Base-by-base conservation (phyloP, 2,888 invertebrate species). In the Papilio protenor region DNA sequence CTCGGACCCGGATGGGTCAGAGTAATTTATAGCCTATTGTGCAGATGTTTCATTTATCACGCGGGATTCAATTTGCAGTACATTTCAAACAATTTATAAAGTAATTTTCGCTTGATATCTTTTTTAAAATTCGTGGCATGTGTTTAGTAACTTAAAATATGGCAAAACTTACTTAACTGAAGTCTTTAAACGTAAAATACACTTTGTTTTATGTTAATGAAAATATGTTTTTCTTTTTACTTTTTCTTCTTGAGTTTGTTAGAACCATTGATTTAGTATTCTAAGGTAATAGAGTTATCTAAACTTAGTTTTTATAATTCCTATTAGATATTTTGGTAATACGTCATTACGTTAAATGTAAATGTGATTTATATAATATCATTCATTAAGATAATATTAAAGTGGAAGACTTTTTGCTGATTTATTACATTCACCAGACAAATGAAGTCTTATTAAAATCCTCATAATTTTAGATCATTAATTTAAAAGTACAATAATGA, bases 1-100 rank as follows among this genome's bases (percentile, higher is more conserved):
- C 33, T 73, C 55, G 55, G 18, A 40, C 40, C 73, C 52, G 59
- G 72, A 40, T 49, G 73, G 66, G 73, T 64, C 72, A 21, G 77
- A 64, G 45, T 77, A 73, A 77, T 77, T 72, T 73, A 66, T 77
- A 64, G 77, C 45, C 55, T 77, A 77, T 66, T 77, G 49, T 77
- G 73, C 55, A 77, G 66, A 77, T 77, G 55, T 64, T 77, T 73
- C 73, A 76, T 59, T 69, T 57, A 70, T 70, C 45, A 66, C 40
- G 23, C 45, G 73, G 21, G 55, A 73, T 77, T 77, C 45, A 64
- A 66, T 77, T 72, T 72, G 52, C 61, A 40, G 52, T 52, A 61
- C 52, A 72, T 76, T 76, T 70, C n/a, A 61, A 64, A 49, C 45
- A 64, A 64, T 55, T 74, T 45, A 73, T 27, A 71, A 71, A 52